phyloP scores from a whole-genome alignment of 64 coral and sea anemone genomes.

The Pocillopora verrucosa region DNA sequence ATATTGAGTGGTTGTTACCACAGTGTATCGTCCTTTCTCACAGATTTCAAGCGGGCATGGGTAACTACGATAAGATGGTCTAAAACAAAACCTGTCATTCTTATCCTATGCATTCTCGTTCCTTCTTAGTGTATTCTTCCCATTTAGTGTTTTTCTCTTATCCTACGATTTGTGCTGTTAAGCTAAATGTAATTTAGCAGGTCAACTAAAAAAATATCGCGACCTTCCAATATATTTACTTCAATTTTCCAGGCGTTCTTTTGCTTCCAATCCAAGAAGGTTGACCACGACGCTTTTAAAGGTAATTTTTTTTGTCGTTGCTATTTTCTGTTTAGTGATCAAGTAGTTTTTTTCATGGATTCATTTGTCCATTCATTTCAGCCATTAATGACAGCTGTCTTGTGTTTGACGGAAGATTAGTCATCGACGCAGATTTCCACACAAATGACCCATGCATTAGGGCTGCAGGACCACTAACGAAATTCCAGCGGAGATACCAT shows the following conservation, averaged over 20 bases:
- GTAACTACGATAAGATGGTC: too few relatives aligned
- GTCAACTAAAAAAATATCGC: too few relatives aligned
- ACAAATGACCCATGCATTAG: constrained; percentile 77
- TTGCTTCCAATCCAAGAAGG: constrained; percentile 91
- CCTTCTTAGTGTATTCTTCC: too few relatives aligned
- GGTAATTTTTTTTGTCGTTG: constrained; percentile 40
- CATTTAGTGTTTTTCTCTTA: too few relatives aligned
- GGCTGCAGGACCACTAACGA: constrained; percentile 74
- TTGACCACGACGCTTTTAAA: constrained; percentile 90
- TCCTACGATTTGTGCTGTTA: too few relatives aligned
- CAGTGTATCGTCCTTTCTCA: too few relatives aligned
- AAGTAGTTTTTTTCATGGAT: too few relatives aligned
- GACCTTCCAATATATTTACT: neutral
- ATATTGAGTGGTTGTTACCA: too few relatives aligned
- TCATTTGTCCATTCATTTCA: constrained; percentile 1
- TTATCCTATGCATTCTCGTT: too few relatives aligned
- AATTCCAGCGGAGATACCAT: constrained; percentile 76
- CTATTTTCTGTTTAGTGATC: neutral
- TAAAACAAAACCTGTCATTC: too few relatives aligned
- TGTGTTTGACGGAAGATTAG: constrained; percentile 75
- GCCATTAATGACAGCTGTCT: constrained; percentile 86
- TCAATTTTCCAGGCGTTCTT: constrained; percentile 82
- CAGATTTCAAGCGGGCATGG: too few relatives aligned
- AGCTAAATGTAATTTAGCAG: too few relatives aligned
- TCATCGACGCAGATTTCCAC: constrained; percentile 69